A percentile compares a stretch with the other conserved stretches of the same genome.
phyloP scores from a whole-genome alignment of 2,113 vertebrate species.

The Elgaria multicarinata region DNA sequence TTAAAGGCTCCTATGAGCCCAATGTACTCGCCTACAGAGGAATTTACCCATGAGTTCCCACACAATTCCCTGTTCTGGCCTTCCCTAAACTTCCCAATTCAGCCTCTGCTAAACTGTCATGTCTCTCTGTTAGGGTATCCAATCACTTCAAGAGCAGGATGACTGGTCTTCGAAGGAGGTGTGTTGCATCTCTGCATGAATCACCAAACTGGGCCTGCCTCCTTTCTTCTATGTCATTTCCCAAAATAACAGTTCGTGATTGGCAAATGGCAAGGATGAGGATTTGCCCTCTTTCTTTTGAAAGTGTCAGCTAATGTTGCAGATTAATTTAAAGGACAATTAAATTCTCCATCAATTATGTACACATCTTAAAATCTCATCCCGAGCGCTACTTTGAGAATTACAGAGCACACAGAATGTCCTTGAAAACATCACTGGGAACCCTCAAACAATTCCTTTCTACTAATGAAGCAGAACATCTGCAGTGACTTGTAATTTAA shows the following conservation, averaged over 20 bases:
- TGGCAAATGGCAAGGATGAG: background rate
- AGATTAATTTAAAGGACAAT: slow-evolving; percentile 24
- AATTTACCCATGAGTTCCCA: background rate
- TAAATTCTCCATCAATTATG: slow-evolving; percentile 29
- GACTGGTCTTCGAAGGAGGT: background rate
- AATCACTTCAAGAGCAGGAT: background rate
- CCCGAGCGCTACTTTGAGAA: slow-evolving; percentile 39
- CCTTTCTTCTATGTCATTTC: background rate
- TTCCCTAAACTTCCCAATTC: background rate
- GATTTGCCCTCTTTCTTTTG: background rate
- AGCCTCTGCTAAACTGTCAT: background rate
- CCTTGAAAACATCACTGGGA: slow-evolving; percentile 74
- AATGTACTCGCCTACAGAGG: background rate
- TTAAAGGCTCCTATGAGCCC: background rate
- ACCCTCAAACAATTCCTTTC: slow-evolving; percentile 56
- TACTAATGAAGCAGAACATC: slow-evolving; percentile 67
- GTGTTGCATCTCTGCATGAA: background rate
- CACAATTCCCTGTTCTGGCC: background rate
- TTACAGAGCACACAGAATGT: slow-evolving; percentile 36
- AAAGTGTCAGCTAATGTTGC: slow-evolving; percentile 2
- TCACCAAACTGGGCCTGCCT: background rate
- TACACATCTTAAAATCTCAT: slow-evolving; percentile 39
- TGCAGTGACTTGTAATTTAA: slow-evolving; percentile 76
- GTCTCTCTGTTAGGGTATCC: background rate
- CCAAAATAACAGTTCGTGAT: background rate